These are phyloP conservation scores for Habroteleia sp. DNA, from an alignment of 2,888 invertebrate species.

Conservation along the genomic window DNA sequence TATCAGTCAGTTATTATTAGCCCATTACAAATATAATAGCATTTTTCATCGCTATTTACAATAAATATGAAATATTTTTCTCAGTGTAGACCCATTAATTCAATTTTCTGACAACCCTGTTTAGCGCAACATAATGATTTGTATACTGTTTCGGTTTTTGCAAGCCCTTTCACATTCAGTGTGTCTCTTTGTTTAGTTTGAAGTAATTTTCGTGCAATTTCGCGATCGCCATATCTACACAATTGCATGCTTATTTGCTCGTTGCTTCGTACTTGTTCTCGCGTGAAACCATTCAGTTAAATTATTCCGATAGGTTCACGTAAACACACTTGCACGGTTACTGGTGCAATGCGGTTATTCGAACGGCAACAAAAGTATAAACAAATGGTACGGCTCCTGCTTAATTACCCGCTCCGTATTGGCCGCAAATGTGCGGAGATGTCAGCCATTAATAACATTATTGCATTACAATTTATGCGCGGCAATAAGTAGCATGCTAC, in stretches of 20 bases:
- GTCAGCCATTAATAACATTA: slow-evolving; percentile 67
- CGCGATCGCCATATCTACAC: slow-evolving; percentile 48
- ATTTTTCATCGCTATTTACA: too few species aligned
- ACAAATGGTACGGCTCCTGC: slow-evolving; percentile 64
- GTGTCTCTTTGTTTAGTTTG: slow-evolving; percentile 1
- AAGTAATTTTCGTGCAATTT: slow-evolving; percentile 53
- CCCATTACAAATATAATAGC: too few species aligned
- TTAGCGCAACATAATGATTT: too few species aligned
- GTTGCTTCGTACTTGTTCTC: slow-evolving; percentile 58
- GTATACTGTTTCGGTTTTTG: slow-evolving; percentile 33
- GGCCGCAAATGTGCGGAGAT: slow-evolving; percentile 57
- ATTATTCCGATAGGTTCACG: slow-evolving; percentile 64
- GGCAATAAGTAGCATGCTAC: slow-evolving; percentile 16
- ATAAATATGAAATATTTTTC: too few species aligned
- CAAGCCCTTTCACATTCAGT: slow-evolving; percentile 3
- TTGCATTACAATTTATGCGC: slow-evolving; percentile 64
- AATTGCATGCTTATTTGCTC: slow-evolving; percentile 62
- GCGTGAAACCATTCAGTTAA: slow-evolving; percentile 67
- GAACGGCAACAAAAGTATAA: slow-evolving; percentile 65
- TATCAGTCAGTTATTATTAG: too few species aligned
- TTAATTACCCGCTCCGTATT: slow-evolving; percentile 64
- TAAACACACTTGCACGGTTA: slow-evolving; percentile 48
- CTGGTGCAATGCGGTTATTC: slow-evolving; percentile 58
- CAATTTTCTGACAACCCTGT: too few species aligned
- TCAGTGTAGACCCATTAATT: too few species aligned